These are phyloP conservation scores for Rhamnusium bicolor DNA, from an alignment of 2,888 invertebrate genomes.

Conservation along the genomic window DNA sequence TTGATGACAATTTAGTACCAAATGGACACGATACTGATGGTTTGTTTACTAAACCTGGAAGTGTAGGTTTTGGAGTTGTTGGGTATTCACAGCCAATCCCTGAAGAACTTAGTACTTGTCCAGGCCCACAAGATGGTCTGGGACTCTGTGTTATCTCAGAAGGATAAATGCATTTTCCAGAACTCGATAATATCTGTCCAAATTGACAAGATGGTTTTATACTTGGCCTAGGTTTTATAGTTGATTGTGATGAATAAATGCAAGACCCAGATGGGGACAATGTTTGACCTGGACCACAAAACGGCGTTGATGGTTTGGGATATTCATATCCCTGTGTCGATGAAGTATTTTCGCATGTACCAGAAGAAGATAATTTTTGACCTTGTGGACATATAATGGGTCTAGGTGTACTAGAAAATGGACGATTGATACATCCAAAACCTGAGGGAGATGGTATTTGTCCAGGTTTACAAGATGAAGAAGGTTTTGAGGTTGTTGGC, in stretches of 20 bases:
- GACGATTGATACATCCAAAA: slow-evolving; percentile 44
- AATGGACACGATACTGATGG: slow-evolving; percentile 38
- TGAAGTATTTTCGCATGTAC: background rate
- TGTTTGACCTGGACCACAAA: slow-evolving; percentile 41
- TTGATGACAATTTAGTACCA: slow-evolving; percentile 27
- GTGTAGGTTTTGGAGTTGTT: slow-evolving; percentile 34
- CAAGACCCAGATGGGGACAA: slow-evolving; percentile 38
- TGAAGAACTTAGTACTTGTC: slow-evolving; percentile 38
- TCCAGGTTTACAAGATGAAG: slow-evolving; percentile 42
- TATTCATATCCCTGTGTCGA: slow-evolving; percentile 27
- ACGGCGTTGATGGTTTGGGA: slow-evolving; percentile 27
- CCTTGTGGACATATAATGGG: background rate
- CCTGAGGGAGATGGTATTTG: slow-evolving; percentile 44
- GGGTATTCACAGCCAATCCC: slow-evolving; percentile 43
- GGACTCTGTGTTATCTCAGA: slow-evolving; percentile 9
- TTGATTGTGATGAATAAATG: background rate
- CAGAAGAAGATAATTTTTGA: background rate
- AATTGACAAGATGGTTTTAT: background rate
- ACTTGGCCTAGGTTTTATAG: background rate
- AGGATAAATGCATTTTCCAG: slow-evolving; percentile 39
- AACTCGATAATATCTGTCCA: slow-evolving; percentile 25
- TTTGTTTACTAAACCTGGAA: slow-evolving; percentile 62
- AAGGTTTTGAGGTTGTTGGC: background rate
- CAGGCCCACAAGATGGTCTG: slow-evolving; percentile 35
- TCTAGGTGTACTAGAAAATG: slow-evolving; percentile 35